Conservation (phyloP, 1,140 invertebrate genomes). For the Drosophila suzukii region DNA sequence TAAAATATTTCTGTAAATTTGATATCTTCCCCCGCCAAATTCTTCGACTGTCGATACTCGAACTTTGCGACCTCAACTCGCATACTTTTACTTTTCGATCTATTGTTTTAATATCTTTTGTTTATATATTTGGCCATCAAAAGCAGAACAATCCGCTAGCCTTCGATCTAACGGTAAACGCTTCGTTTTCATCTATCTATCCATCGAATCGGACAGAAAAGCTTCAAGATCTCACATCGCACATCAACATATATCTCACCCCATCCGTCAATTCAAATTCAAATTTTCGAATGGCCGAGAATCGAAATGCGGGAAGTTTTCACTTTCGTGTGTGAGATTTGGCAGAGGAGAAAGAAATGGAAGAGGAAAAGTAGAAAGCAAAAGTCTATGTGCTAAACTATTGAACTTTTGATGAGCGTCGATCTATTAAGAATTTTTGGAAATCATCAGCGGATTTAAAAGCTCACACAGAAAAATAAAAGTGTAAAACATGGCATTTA, state of each 20-base stretch:
- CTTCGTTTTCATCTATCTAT: constrained; percentile 26
- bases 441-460: background rate
- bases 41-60: background rate
- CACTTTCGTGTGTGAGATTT: constrained; percentile 54
- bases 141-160: constrained; percentile 57
- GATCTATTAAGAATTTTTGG: constrained; percentile 20
- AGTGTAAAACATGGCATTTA: no score
- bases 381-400: constrained; percentile 36
- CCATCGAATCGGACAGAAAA: background rate
- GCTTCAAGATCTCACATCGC: constrained; percentile 13
- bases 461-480: background rate
- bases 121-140: constrained; percentile 27
- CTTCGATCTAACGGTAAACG: constrained; percentile 39
- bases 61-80: constrained; percentile 2
- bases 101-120: constrained; percentile 11
- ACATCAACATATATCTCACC: background rate
- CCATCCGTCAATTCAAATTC: constrained; percentile 38
- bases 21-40: background rate
- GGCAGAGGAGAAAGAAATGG: constrained; percentile 23
- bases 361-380: constrained; percentile 68
- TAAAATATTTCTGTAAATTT: background rate
- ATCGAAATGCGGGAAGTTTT: constrained; percentile 56
- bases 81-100: constrained; percentile 53
- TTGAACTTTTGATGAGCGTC: constrained; percentile 5
- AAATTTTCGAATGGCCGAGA: constrained; percentile 41